Base-by-base conservation (phyloP, 2,888 invertebrate species). In the Sepioteuthis lessoniana region DNA sequence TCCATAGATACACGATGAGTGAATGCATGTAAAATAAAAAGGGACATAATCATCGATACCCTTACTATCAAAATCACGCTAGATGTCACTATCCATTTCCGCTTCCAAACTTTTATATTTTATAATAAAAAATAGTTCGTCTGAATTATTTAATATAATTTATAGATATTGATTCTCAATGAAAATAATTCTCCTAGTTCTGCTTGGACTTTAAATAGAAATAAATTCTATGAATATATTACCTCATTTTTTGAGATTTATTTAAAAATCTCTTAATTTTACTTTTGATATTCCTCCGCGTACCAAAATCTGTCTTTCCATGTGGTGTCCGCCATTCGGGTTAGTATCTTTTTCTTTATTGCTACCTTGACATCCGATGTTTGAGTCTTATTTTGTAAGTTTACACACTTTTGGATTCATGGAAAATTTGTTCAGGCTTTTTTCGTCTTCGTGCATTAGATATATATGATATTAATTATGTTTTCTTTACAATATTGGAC, bases 271-370 rank as follows among this genome's bases (percentile, higher is more conserved):
- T 35, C 13, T 35, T n/a, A 13, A n/a, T 4, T 31, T n/a, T 46
- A 92, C 47, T 92, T 92, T 92, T n/a, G 19, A n/a, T 42, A n/a
- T 92, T 28, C 35, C 16, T 92, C 31, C 92, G 46, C 42, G 5
- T 0, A n/a, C 0, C 13, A 10, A 5, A 47, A 13, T n/a, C 31
- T 5, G n/a, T 92, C 92, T 92, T 92, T 92, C 92, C 92, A 92
- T 92, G 92, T 92, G 92, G 46, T 92, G 92, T n/a, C 46, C n/a
- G 92, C 92, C 92, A 92, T 92, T 92, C 31, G 46, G 92, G n/a
- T 46, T n/a, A 35, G 92, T 92, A 46, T 42, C 16, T 0, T 31
- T 42, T 92, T 47, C 46, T 31, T 10, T 21, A n/a, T 91, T n/a
- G n/a, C 46, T 46, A 19, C n/a, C 0, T 92, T 28, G 5, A 46